phyloP scores from a whole-genome alignment of 2,113 vertebrate species.

The Elgaria multicarinata region DNA sequence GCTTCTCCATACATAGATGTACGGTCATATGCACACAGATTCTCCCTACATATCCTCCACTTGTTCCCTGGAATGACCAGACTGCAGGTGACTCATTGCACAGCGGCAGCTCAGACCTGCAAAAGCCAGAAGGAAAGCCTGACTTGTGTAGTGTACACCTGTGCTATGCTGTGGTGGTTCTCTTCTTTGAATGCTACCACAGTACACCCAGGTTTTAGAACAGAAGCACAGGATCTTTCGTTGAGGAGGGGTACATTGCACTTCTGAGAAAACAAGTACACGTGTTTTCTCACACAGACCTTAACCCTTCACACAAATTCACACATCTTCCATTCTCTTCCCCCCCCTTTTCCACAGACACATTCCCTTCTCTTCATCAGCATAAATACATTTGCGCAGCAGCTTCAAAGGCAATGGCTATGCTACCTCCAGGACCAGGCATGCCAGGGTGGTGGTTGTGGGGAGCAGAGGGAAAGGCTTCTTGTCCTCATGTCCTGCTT shows the following conservation, averaged over 20 bases:
- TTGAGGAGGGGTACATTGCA: neutral
- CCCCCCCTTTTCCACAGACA: too few species aligned
- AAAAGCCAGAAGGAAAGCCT: neutral
- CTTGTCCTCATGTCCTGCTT: neutral
- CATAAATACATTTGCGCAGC: neutral
- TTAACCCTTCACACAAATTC: neutral
- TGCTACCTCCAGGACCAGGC: neutral
- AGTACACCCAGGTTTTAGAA: neutral
- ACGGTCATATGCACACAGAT: neutral
- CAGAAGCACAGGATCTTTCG: neutral
- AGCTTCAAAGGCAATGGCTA: too few species aligned
- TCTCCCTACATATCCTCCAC: neutral
- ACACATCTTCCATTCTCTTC: neutral
- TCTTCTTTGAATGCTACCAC: neutral
- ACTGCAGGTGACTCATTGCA: neutral
- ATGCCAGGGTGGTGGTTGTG: too few species aligned
- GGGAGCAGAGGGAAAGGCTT: neutral
- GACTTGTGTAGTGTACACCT: neutral
- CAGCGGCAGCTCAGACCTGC: neutral
- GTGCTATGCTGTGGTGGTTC: neutral
- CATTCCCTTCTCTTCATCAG: neutral
- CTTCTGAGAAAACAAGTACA: neutral
- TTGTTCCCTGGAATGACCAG: neutral
- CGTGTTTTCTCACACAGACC: neutral
- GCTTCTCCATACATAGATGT: neutral